A percentile compares a stretch with the other conserved stretches of the same genome.
phyloP scores from a whole-genome alignment of 2,113 vertebrate species.

The Salvelinus namaycush region DNA sequence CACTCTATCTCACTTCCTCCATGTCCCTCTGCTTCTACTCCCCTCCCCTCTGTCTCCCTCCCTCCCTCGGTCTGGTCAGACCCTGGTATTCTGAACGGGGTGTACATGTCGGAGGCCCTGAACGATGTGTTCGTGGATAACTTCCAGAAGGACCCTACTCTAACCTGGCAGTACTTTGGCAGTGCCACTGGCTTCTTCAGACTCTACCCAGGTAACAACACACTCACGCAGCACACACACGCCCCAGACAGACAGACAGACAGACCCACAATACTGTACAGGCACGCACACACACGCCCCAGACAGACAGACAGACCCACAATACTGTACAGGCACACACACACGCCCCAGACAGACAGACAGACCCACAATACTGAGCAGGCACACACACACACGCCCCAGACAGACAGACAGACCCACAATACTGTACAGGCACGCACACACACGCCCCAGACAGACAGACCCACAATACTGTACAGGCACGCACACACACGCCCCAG shows the following conservation, averaged over 20 bases:
- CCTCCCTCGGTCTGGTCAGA: constrained; percentile 66
- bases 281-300: background rate
- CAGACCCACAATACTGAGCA: no score
- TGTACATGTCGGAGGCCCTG: constrained; percentile 93
- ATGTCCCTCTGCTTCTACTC: background rate
- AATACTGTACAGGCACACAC: no score
- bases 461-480: no score
- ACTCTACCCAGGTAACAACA: constrained; percentile 87
- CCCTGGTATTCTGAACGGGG: constrained; percentile 88
- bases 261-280: background rate
- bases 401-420: no score
- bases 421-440: no score
- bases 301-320: no score
- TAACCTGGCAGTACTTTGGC: constrained; percentile 98
- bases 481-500: no score
- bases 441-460: no score
- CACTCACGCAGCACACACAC: background rate
- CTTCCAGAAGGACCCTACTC: constrained; percentile 88
- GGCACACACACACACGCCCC: no score
- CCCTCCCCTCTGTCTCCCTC: background rate
- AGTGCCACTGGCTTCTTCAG: constrained; percentile 94
- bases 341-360: no score
- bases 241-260: no score
- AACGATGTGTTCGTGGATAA: constrained; percentile 91
- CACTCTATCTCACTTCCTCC: no score